A percentile compares a stretch with the other conserved stretches of the same genome.
phyloP scores from a whole-genome alignment of 2,113 vertebrate genomes.

The Microcebus tavaratra region DNA sequence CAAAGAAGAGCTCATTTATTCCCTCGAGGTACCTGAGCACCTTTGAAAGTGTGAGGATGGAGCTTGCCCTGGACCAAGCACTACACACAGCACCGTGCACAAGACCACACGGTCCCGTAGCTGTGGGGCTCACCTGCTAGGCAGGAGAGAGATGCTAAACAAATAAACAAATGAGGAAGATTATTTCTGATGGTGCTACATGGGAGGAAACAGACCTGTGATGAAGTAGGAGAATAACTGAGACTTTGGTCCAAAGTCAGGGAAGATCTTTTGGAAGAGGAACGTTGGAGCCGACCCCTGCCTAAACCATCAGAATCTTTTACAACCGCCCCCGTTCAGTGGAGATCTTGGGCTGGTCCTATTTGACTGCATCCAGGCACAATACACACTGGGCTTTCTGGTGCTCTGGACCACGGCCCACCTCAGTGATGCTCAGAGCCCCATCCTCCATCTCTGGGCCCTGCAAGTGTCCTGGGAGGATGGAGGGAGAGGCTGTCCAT shows the following conservation, averaged over 20 bases:
- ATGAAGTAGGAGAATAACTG: not conserved
- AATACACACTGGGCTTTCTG: not conserved
- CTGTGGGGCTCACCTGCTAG: not conserved
- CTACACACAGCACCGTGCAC: not conserved
- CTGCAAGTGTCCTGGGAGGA: not conserved
- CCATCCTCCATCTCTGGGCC: not conserved
- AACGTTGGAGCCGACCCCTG: not conserved
- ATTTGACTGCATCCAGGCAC: not conserved
- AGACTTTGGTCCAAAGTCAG: not conserved
- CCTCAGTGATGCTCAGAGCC: not conserved
- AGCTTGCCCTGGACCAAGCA: not conserved
- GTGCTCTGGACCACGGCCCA: too few species aligned
- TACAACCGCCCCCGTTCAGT: too few species aligned
- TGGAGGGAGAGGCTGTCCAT: not conserved
- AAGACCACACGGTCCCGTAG: not conserved
- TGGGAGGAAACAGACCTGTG: not conserved
- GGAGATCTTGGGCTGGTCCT: not conserved
- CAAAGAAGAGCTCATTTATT: rapidly evolving
- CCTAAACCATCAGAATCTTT: too few species aligned
- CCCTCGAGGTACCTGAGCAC: not conserved
- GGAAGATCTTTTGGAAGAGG: not conserved
- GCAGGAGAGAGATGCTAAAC: not conserved
- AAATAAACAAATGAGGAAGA: not conserved
- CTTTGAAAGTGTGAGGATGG: not conserved
- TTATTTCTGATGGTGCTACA: rapidly evolving